Conservation (phyloP, 2,888 invertebrate species). For the Noctuana brunneofusca region DNA sequence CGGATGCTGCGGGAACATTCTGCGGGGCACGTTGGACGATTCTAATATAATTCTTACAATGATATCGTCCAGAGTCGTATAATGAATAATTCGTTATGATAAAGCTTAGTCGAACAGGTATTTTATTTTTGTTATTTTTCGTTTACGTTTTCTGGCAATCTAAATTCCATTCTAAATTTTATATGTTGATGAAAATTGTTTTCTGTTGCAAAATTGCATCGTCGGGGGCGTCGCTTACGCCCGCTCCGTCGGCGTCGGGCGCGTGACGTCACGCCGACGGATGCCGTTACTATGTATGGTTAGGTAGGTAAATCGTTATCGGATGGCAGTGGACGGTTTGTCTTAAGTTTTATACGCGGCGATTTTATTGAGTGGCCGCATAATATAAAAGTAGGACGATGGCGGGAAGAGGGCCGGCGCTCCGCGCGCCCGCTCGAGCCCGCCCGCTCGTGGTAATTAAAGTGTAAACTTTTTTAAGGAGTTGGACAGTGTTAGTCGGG, state of each 20-base stretch:
- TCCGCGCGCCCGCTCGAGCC: slow-evolving; percentile 35
- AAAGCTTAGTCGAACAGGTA: slow-evolving; percentile 69
- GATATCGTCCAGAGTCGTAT: slow-evolving; percentile 80
- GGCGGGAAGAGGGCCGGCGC: slow-evolving; percentile 42
- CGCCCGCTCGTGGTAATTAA: slow-evolving; percentile 46
- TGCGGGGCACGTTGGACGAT: slow-evolving; percentile 74
- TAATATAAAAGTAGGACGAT: slow-evolving; percentile 62
- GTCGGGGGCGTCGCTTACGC: slow-evolving; percentile 6
- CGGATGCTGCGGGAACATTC: slow-evolving; percentile 59
- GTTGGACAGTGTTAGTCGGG: slow-evolving; percentile 55
- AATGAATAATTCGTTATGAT: slow-evolving; percentile 77
- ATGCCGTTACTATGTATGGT: slow-evolving; percentile 28
- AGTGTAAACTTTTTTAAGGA: slow-evolving; percentile 62
- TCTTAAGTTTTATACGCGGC: slow-evolving; percentile 74
- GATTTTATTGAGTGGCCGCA: slow-evolving; percentile 80
- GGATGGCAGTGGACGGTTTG: slow-evolving; percentile 60
- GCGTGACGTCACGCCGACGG: slow-evolving; percentile 22
- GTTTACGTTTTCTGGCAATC: slow-evolving; percentile 67
- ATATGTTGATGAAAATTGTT: slow-evolving; percentile 42
- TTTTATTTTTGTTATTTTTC: slow-evolving; percentile 71
- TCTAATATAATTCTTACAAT: slow-evolving; percentile 83
- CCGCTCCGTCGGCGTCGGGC: slow-evolving; percentile 1
- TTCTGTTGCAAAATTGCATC: slow-evolving; percentile 40
- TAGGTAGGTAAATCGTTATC: slow-evolving; percentile 42
- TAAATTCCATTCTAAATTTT: slow-evolving; percentile 47